These are phyloP conservation scores for Pseudochaenichthys georgianus DNA, from an alignment of 2,797 vertebrate species.

Conservation along the genomic window DNA sequence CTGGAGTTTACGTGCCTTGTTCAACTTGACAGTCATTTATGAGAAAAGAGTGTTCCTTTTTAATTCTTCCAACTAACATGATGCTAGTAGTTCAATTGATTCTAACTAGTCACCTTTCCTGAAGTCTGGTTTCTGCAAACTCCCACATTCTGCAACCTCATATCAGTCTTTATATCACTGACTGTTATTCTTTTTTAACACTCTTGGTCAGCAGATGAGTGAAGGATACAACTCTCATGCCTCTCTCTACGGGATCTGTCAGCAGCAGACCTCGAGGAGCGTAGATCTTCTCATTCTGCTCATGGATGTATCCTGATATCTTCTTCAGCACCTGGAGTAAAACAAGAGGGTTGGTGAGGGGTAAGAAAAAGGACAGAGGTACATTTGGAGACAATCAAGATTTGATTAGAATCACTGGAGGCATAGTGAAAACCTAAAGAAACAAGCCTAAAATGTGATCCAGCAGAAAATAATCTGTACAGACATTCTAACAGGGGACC, in stretches of 20 bases:
- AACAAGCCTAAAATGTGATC: neutral
- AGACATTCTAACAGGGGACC: conserved; percentile 17
- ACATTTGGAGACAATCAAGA: conserved; percentile 46
- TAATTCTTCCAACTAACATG: conserved; percentile 35
- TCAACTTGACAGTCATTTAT: conserved; percentile 40
- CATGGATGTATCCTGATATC: conserved; percentile 95
- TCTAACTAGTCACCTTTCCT: conserved; percentile 19
- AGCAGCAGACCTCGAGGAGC: conserved; percentile 94
- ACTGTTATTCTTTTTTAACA: conserved; percentile 9
- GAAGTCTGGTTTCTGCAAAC: conserved; percentile 1
- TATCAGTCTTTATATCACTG: conserved; percentile 13
- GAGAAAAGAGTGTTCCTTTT: conserved; percentile 16
- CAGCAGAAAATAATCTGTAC: conserved; percentile 21
- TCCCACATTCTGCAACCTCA: conserved; percentile 5
- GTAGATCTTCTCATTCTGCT: conserved; percentile 98
- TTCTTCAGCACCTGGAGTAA: conserved; percentile 93
- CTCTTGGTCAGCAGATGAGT: conserved; percentile 19
- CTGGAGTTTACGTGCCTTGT: conserved; percentile 37
- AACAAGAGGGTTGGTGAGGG: conserved; percentile 24
- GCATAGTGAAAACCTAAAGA: conserved; percentile 27
- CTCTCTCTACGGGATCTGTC: conserved; percentile 95
- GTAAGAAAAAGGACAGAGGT: conserved; percentile 23
- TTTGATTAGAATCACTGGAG: conserved; percentile 47
- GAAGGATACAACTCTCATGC: conserved; percentile 98
- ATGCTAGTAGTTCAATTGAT: conserved; percentile 15